A percentile compares a stretch with the other conserved stretches of the same genome.
Evolutionary conservation across 2,113 vertebrate species (phyloP).

Genomic region (Oreochromis niloticus): DNA sequence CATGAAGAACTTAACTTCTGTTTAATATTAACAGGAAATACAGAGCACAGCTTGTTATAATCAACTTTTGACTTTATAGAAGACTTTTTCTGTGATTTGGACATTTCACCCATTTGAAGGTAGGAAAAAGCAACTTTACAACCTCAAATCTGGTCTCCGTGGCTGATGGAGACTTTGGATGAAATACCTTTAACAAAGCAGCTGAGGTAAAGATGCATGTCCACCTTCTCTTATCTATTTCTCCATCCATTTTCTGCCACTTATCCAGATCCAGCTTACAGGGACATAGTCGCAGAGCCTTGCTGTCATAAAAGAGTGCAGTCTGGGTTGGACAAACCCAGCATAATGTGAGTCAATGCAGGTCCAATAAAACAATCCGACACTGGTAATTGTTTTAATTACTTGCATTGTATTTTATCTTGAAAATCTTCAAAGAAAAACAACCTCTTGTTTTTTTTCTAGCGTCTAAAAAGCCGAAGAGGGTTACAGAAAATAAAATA

Average conservation of each 20-base stretch:
- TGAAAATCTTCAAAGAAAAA: neutral
- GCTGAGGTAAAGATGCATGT: neutral
- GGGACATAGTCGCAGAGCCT: neutral
- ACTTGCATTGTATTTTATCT: neutral
- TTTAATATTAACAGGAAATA: neutral
- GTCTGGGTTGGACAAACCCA: neutral
- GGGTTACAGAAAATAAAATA: neutral
- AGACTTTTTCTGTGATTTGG: neutral
- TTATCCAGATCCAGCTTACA: neutral
- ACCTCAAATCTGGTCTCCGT: neutral
- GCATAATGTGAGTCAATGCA: neutral
- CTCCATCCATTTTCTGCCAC: neutral
- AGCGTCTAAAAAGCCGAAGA: fast-evolving
- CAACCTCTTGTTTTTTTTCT: neutral
- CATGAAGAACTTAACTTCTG: neutral
- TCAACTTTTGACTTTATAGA: neutral
- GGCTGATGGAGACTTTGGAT: neutral
- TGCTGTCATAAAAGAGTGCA: neutral
- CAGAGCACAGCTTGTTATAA: neutral
- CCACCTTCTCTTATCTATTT: neutral
- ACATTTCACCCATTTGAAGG: fast-evolving
- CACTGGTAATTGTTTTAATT: neutral
- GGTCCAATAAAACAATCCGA: neutral
- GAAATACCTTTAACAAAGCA: neutral
- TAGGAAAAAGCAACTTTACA: neutral